Conservation (phyloP, 2,113 vertebrate species). For the Gavia stellata region DNA sequence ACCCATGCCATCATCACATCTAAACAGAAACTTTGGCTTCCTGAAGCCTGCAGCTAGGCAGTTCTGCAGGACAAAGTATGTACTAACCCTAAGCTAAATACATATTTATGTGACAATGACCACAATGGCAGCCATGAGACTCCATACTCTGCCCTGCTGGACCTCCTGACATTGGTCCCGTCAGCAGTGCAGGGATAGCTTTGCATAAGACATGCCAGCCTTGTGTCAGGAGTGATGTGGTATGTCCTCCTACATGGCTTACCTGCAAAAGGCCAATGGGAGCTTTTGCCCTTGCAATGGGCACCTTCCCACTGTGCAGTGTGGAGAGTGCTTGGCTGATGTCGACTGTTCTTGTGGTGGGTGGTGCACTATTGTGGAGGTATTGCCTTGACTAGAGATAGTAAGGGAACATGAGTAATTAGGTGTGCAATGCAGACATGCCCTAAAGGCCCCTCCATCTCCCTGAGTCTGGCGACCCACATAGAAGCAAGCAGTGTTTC, state of each 20-base stretch:
- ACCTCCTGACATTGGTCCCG: background rate
- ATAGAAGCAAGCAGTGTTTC: background rate
- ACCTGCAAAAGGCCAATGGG: background rate
- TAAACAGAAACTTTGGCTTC: background rate
- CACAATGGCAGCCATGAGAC: background rate
- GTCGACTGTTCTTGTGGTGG: background rate
- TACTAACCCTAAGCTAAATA: background rate
- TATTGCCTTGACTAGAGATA: background rate
- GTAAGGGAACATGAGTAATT: background rate
- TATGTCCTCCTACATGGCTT: background rate
- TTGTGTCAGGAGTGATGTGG: background rate
- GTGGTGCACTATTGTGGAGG: background rate
- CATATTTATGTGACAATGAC: rapidly evolving
- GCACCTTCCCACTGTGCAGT: background rate
- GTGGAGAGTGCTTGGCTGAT: background rate
- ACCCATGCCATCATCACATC: background rate
- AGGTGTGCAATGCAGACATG: background rate
- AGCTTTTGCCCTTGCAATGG: background rate
- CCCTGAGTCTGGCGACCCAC: background rate
- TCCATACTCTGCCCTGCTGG: background rate
- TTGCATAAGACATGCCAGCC: background rate
- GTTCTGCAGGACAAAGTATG: background rate
- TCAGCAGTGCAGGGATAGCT: background rate
- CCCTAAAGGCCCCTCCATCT: background rate
- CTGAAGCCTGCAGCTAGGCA: background rate